These are phyloP conservation scores for Caenorhabditis doughertyi DNA, from an alignment of 2,888 invertebrate genomes.

Conservation along the genomic window DNA sequence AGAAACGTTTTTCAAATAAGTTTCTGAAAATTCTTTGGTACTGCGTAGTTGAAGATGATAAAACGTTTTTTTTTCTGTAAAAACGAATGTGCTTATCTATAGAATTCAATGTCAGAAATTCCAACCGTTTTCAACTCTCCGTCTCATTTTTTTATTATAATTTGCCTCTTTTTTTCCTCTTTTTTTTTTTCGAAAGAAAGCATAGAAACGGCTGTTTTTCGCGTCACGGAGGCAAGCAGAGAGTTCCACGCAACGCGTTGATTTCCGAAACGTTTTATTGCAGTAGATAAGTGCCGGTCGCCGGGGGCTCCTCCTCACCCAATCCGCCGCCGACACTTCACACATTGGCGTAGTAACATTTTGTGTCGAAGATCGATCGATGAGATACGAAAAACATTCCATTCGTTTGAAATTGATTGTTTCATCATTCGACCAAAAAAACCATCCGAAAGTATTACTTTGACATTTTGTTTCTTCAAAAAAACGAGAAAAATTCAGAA, in stretches of 20 bases:
- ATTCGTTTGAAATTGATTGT: slow-evolving; percentile 1
- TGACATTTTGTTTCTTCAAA: slow-evolving; percentile 1
- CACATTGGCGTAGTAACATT: slow-evolving; percentile 59
- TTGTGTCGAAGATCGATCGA: slow-evolving; percentile 46
- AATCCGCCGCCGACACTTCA: slow-evolving; percentile 44
- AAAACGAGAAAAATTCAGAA: slow-evolving; percentile 1
- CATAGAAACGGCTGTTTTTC: not conserved
- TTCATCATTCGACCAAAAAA: not conserved
- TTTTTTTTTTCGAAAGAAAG: slow-evolving; percentile 5
- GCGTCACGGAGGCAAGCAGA: slow-evolving; percentile 11
- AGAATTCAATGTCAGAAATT: not conserved
- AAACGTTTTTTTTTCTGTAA: too few species aligned
- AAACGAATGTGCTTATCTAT: too few species aligned
- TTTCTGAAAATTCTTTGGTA: too few species aligned
- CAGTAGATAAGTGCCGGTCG: slow-evolving; percentile 36
- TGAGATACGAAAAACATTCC: slow-evolving; percentile 9
- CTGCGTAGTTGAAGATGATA: too few species aligned
- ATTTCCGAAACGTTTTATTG: slow-evolving; percentile 59
- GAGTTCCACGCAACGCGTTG: slow-evolving; percentile 44
- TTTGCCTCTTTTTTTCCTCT: not conserved
- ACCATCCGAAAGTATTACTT: not conserved
- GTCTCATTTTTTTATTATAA: not conserved
- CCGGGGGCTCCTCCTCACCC: slow-evolving; percentile 28
- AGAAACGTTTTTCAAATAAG: too few species aligned
- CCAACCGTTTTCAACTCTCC: not conserved